These are phyloP conservation scores for Cichlasoma orientale DNA, from an alignment of 2,797 vertebrate species.

Conservation along the genomic window DNA sequence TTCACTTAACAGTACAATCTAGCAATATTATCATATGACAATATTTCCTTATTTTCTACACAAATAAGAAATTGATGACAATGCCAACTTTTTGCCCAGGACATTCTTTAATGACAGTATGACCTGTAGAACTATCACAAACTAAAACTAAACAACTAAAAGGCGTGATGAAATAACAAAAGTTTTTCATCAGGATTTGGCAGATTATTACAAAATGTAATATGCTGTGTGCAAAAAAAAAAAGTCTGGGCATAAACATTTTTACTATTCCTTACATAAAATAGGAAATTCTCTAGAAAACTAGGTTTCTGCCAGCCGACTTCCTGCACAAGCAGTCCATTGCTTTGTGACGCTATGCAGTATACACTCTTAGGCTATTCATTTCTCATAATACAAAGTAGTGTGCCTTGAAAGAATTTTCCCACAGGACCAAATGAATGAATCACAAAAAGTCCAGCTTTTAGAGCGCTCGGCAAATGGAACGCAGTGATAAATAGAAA, in stretches of 20 bases:
- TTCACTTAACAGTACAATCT: background rate
- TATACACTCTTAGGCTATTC: conserved; percentile 11
- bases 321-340: background rate
- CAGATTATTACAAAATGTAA: background rate
- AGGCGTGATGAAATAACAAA: background rate
- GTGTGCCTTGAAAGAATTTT: conserved; percentile 35
- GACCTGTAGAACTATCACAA: background rate
- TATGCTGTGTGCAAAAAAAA: background rate
- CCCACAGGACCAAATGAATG: conserved; percentile 35
- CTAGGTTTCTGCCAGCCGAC: background rate
- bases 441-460: conserved; percentile 19
- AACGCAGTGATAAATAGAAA: conserved; percentile 10
- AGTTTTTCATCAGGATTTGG: background rate
- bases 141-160: background rate
- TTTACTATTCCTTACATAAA: background rate
- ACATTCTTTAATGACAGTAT: background rate
- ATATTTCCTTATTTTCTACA: background rate
- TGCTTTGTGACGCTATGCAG: background rate
- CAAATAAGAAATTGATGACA: background rate
- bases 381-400: conserved; percentile 38
- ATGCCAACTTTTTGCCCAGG: conserved; percentile 1
- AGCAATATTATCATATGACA: no score
- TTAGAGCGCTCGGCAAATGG: conserved; percentile 30
- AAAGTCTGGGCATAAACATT: background rate
- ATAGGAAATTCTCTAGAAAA: background rate